Conservation (phyloP, 2,113 vertebrate species). For the Orientallactaga bullata region DNA sequence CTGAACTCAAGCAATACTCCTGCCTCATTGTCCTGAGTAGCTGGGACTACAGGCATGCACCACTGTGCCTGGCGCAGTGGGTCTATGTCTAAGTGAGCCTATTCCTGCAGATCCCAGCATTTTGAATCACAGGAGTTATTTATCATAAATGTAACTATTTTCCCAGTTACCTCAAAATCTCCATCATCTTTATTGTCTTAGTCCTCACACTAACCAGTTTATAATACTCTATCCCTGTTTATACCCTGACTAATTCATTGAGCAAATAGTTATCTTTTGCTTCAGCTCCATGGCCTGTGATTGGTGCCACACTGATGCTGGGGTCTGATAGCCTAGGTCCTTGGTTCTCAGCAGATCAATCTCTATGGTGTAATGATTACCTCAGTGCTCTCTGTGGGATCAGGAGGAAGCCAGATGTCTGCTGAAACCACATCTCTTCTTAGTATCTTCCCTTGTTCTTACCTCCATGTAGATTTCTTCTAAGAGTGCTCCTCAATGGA, state of each 20-base stretch:
- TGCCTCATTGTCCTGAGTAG: too few species aligned
- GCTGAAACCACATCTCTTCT: not conserved
- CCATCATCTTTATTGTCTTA: not conserved
- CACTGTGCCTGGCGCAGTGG: too few species aligned
- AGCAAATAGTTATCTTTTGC: too few species aligned
- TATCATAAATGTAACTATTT: not conserved
- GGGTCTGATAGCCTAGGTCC: not conserved
- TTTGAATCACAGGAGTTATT: not conserved
- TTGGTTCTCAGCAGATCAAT: not conserved
- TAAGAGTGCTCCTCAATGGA: not conserved
- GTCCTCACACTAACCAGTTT: too few species aligned
- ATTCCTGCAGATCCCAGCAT: not conserved
- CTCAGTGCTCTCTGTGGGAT: not conserved
- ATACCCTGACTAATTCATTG: too few species aligned
- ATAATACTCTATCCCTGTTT: too few species aligned
- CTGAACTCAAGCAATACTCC: too few species aligned
- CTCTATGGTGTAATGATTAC: not conserved
- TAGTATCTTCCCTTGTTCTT: not conserved
- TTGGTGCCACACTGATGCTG: not conserved
- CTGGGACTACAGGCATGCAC: too few species aligned
- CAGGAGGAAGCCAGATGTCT: not conserved
- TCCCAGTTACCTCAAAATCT: constrained; percentile 14
- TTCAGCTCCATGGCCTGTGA: not conserved
- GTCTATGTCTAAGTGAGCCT: not conserved
- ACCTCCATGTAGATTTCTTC: not conserved